Base-by-base conservation (phyloP, 2,113 vertebrate species). In the Brienomyrus longianalis region DNA sequence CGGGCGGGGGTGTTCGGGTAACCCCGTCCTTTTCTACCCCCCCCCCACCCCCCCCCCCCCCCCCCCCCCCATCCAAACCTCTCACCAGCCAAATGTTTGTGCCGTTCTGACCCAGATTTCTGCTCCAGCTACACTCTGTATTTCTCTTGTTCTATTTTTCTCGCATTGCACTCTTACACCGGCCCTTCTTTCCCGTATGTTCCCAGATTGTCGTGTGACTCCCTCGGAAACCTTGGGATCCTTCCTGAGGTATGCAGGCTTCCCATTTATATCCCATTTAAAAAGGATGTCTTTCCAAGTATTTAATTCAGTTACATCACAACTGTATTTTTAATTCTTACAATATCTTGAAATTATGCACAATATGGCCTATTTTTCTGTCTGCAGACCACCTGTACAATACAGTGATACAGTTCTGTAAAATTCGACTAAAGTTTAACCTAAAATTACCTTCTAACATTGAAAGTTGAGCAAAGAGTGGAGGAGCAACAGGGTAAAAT, bases 71-170 rank as follows among this genome's bases (percentile, higher is more conserved):
- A 15, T 80, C 39, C 35, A 19, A 80, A 39, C 74, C 74, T 80
- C 35, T 80, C 74, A 80, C 35, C 74, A 80, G 74, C 74, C 74
- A 80, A 80, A 80, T 80, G 74, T 80, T 80, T 80, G 43, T 80
- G 15, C 74, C 31, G 74, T 39, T 80, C 74, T 80, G 74, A 80
- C 74, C 74, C 74, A 80, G 74, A 80, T 80, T 80, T 43, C 31
- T 80, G 35, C 74, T 43, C 74, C 31, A 80, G 74, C 74, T 43
- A 80, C 35, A 39, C 74, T 80, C 74, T 80, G 15, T 43, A 43
- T 80, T 80, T 80, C 74, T 43, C 74, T 43, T 80, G 31, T 80
- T 80, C 74, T 80, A 6, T 80, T 8, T 43, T 80, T 43, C 31
- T 80, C 15, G 0, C 35, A 8, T 19, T 80, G 35, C 74, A 6